Base-by-base conservation (phyloP, 37 sponge, comb jelly and placozoan species). In the Halichondria panicea region DNA sequence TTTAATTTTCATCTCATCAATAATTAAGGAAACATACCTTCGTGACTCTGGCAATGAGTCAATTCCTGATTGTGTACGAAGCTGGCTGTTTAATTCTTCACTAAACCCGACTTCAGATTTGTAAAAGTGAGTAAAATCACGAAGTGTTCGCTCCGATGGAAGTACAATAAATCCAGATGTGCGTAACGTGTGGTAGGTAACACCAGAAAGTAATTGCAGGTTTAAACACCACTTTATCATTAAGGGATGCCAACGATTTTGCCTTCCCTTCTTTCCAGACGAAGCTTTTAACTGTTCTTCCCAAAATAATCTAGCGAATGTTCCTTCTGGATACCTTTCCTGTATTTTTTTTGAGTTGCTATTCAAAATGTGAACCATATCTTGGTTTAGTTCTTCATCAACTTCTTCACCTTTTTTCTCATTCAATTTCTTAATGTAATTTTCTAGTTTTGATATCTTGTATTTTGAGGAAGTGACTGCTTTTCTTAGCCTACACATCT, bases 181-280 rank as follows among this genome's bases (percentile, higher is more conserved):
- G 8, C 71, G 33, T 13, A 77, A 19, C 1, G 78, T 13, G 3
- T 77, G 63, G 43, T 77, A 84, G 0, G 77, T 63, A 57, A 55
- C 1, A 37, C 55, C 5, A 12, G 85, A 84, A 2, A 84, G 38
- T 36, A 61, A 66, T 34, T 84, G 68, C 32, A 84, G 64, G 30
- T 77, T 70, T 1, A 76, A 31, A 70, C 72, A 76, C 77, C 77
- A 84, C 37, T 67, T 66, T 9, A 75, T 67, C 76, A 74, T 83
- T 19, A 68, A n/a, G 0, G 85, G 85, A 55, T 84, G 85, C 78
- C 85, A 84, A 18, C 63, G 33, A 50, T 77, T 70, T 44, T 77
- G 70, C 48, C 58, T 74, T 21, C 69, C 48, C 43, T 74, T 36
- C 22, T 55, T 73, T 4, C 28, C 70, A 27, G 37, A 6, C 4